Percentiles rank a stretch among this genome's conserved stretches.
Conservation (phyloP, 2,113 vertebrate genomes). For the Manacus vitellinus region DNA sequence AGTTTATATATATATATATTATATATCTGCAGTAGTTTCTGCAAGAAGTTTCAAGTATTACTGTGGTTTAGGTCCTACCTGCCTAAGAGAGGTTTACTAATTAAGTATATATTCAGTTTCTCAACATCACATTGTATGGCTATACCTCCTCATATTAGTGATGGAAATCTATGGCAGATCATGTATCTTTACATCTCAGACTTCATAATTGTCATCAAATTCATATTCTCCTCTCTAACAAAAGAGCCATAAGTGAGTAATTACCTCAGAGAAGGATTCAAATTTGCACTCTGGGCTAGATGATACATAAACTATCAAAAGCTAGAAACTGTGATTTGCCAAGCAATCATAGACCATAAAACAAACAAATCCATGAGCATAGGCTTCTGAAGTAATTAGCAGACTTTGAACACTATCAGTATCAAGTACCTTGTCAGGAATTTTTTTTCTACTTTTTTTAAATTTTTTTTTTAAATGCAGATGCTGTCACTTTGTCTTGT, state of each 20-base stretch:
- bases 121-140: not conserved
- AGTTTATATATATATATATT: not conserved
- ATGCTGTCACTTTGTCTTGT: not conserved
- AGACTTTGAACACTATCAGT: not conserved
- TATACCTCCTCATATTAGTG: not conserved
- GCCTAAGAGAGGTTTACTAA: not conserved
- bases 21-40: not conserved
- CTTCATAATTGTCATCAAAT: not conserved
- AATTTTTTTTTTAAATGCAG: not conserved
- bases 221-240: not conserved
- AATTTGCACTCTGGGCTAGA: not conserved
- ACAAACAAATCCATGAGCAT: not conserved
- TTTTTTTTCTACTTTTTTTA: rapidly evolving
- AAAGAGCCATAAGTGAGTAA: not conserved
- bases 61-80: not conserved
- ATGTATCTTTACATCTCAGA: not conserved
- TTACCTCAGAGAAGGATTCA: not conserved
- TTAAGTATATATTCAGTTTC: not conserved
- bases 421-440: not conserved
- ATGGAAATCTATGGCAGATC: not conserved
- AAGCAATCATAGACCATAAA: not conserved
- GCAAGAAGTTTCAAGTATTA: not conserved
- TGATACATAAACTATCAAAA: not conserved
- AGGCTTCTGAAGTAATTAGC: not conserved
- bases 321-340: not conserved